Conservation (phyloP, 2,113 vertebrate genomes). For the Ranitomeya imitator region DNA sequence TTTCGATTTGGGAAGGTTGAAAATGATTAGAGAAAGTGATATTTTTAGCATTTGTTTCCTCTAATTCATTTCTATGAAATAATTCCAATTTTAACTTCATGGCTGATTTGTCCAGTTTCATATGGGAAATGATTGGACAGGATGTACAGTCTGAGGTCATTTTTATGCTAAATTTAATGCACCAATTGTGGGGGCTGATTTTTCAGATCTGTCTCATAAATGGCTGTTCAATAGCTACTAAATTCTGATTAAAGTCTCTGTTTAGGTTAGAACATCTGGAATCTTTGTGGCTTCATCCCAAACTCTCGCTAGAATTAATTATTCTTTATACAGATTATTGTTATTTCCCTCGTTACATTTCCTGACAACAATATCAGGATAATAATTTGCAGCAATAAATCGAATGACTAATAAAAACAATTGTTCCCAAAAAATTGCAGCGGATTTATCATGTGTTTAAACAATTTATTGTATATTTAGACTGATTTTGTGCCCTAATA, state of each 20-base stretch:
- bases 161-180: conserved; percentile 33
- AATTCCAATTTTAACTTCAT: background rate
- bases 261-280: conserved; percentile 14
- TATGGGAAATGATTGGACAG: conserved; percentile 1
- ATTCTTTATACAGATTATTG: conserved; percentile 4
- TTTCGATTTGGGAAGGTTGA: background rate
- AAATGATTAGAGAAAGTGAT: background rate
- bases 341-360: background rate
- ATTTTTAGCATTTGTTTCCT: background rate
- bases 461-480: too few relatives aligned
- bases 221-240: conserved; percentile 10
- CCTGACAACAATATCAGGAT: background rate
- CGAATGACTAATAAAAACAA: background rate
- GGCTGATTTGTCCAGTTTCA: background rate
- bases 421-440: too few relatives aligned
- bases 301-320: conserved; percentile 16
- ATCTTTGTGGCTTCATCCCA: conserved; percentile 20
- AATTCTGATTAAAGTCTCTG: conserved; percentile 39
- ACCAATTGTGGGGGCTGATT: background rate
- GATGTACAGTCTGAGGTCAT: background rate
- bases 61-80: background rate
- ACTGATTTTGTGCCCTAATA: too few relatives aligned
- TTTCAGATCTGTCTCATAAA: conserved; percentile 23
- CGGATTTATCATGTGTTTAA: too few relatives aligned
- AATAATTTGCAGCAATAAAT: background rate